Conservation (phyloP, 2,113 vertebrate species). For the Mastomys natalensis region DNA sequence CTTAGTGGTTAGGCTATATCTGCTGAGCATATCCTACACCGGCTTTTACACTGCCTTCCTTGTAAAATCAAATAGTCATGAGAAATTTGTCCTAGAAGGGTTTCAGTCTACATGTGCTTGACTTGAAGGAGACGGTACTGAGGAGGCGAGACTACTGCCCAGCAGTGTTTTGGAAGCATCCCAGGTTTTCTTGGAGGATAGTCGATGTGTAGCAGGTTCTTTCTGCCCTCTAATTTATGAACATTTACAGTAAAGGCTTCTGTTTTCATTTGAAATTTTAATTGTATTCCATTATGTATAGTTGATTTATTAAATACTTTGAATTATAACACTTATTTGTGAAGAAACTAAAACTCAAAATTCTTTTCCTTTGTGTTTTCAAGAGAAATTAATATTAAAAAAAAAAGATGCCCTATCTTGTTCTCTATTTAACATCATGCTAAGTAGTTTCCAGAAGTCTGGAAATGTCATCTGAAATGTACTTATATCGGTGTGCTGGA, state of each 20-base stretch:
- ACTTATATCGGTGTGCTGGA: not conserved
- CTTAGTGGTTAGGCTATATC: not conserved
- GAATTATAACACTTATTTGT: not conserved
- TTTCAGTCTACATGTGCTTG: not conserved
- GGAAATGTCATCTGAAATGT: not conserved
- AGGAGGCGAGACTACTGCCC: too few species aligned
- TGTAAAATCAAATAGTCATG: not conserved
- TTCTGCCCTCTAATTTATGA: not conserved
- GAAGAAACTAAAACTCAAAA: conserved; percentile 2
- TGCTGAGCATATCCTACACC: not conserved
- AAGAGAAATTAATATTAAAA: not conserved
- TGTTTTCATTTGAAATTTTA: conserved; percentile 5
- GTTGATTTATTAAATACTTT: conserved; percentile 39
- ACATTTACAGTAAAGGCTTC: not conserved
- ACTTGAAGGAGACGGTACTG: not conserved
- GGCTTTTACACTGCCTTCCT: rapidly evolving
- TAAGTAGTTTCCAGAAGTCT: not conserved
- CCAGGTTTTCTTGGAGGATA: not conserved
- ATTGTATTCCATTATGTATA: not conserved
- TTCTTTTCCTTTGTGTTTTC: conserved; percentile 1
- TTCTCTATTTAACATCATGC: not conserved
- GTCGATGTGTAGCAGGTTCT: not conserved
- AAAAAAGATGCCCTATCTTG: not conserved
- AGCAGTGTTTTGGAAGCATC: not conserved
- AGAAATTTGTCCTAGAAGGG: not conserved